Conservation (phyloP, 2,113 vertebrate species). For the Hemicordylus capensis region DNA sequence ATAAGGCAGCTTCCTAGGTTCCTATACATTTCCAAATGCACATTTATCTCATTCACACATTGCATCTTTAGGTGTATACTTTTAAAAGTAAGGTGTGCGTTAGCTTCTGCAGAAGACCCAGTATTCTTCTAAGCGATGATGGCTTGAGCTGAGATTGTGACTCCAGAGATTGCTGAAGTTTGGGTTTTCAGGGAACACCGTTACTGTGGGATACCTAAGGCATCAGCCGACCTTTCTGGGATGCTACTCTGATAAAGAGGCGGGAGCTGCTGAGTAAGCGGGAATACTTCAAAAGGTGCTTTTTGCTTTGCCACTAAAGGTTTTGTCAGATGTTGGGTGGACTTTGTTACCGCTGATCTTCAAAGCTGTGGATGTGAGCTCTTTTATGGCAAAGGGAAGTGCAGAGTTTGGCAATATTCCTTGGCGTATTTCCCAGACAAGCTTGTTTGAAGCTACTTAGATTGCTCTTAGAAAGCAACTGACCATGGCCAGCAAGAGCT, state of each 20-base stretch:
- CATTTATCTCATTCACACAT: not conserved
- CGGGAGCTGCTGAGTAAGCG: not conserved
- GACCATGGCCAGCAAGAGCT: not conserved
- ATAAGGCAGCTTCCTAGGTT: too few species aligned
- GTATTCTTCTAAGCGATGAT: not conserved
- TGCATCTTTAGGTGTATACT: not conserved
- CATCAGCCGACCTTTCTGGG: not conserved
- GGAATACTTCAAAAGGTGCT: constrained; percentile 1
- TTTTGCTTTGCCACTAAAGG: not conserved
- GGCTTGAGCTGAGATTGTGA: not conserved
- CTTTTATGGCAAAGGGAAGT: constrained; percentile 14
- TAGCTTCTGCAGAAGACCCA: not conserved
- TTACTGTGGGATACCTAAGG: not conserved
- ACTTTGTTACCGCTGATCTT: not conserved
- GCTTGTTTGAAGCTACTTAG: not conserved
- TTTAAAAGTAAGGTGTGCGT: not conserved
- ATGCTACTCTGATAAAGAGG: not conserved
- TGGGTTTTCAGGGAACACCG: not conserved
- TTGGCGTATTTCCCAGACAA: constrained; percentile 1
- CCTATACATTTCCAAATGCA: too few species aligned
- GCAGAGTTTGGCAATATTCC: not conserved
- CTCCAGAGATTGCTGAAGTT: not conserved
- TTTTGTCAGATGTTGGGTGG: not conserved
- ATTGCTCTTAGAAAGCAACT: not conserved
- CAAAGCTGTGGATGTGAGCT: constrained; percentile 29